Conservation (phyloP, 2,113 vertebrate species). For the Ginglymostoma cirratum region DNA sequence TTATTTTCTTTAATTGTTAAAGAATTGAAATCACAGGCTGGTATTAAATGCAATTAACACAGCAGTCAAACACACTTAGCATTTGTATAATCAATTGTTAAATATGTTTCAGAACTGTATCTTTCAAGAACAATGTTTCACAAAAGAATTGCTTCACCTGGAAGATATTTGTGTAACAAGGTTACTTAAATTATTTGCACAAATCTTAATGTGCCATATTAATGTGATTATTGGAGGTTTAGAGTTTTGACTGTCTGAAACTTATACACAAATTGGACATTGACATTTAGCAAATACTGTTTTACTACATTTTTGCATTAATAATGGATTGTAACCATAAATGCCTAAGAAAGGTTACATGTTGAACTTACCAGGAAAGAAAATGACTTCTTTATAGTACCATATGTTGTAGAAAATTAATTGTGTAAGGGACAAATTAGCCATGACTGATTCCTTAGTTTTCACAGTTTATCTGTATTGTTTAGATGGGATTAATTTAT, state of each 20-base stretch:
- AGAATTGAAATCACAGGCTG: not conserved
- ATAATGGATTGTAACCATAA: not conserved
- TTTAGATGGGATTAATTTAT: not conserved
- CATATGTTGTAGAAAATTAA: not conserved
- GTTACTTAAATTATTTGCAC: not conserved
- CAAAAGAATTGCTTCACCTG: not conserved
- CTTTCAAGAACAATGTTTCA: not conserved
- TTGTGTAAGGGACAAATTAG: conserved; percentile 4
- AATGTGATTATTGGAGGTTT: not conserved
- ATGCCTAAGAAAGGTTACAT: not conserved
- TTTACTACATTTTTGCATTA: not conserved
- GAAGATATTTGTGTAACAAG: not conserved
- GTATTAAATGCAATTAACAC: not conserved
- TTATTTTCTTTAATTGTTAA: conserved; percentile 7
- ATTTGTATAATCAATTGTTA: not conserved
- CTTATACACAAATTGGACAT: not conserved
- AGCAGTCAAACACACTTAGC: not conserved
- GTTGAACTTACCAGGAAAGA: not conserved
- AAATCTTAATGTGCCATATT: not conserved
- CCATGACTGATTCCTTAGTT: not conserved
- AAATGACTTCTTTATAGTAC: not conserved
- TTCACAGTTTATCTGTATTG: not conserved
- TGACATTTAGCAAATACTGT: not conserved
- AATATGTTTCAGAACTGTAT: not conserved
- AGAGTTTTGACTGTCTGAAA: not conserved